Evolutionary conservation across 53 echinoderm and acorn worm genomes (phyloP), one percentile per base, ranked within the genome.

Genomic region (Stichopus horrens): DNA sequence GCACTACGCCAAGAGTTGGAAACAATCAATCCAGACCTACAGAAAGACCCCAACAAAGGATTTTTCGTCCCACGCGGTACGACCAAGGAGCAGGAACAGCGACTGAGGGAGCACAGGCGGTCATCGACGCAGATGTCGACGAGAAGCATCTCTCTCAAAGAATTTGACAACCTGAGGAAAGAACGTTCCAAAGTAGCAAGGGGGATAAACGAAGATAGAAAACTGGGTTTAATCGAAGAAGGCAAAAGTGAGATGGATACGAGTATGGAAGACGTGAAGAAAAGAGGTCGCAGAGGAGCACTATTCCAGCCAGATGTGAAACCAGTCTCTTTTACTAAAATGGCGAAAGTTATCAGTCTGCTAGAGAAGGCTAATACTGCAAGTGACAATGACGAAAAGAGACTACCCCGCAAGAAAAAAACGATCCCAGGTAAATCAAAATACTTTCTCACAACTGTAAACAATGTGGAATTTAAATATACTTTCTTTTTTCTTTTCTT

Each of bases 51-150:
- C 2, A 89, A 88, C 23, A 90, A 89, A 56, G 94, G 94, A 21
- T 91, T 96, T 86, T 93, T 96, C 66, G 82, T 94, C 5, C 96
- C 96, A 0, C 86, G 74, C 54, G 96, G 96, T n/a, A 91, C 94
- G 79, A 93, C 94, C 5, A 87, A 89, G 23, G 93, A 94, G 23
- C 92, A 96, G 79, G 93, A 90, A 6, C 94, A 96, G 74, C 77
- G 90, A 52, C 89, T 94, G 54, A 91, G 90, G 23, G 89, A 92
- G n/a, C 85, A 86, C 84, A 88, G 92, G 55, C 89, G 87, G 11
- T 52, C 90, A 8, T 91, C 88, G 7, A 86, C 90, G 16, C 88
- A 91, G 16, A 58, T 73, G 16, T 57, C 91, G 19, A 93, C 93
- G 4, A 56, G 92, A 14, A 96, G 96, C 77, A 94, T 96, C 59